Evolutionary conservation across 2,888 invertebrate genomes (phyloP), one percentile per base, ranked within the genome.

Genomic region (Anticlea derivata): DNA sequence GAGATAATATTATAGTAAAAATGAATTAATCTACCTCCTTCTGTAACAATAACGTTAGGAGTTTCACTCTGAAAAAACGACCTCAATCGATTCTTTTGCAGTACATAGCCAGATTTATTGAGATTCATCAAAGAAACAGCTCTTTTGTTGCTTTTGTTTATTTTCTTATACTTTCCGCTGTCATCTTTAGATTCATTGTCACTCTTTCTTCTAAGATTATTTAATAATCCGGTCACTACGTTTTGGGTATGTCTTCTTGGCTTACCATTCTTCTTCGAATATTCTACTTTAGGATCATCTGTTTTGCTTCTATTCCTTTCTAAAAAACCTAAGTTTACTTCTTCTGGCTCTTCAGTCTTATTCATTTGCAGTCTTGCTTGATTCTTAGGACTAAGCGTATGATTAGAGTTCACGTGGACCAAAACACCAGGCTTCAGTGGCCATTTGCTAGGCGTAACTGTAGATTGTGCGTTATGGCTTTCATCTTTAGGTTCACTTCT

Each of bases 371-470:
- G 70, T 69, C 83, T 75, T 2, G 86, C 83, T 72, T 88, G 90
- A 63, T 91, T 91, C 65, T 91, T 91, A 22, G 93, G 93, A 64
- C 93, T 92, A 8, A 93, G 73, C 65, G 95, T 95, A 79, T 96
- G 95, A 78, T 95, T 94, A 48, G 96, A 95, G 86, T 96, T 96
- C 13, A 97, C 95, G 78, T 97, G 97, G 38, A 97, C 95, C 70
- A 97, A 91, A 44, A 97, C 96, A 43, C 97, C 97, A 1, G 97
- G 97, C 73, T 96, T 95, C 53, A 97, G 84, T 5, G 97, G 97
- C 97, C 97, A 97, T 75, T 96, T 94, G 63, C 91, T 94, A 2
- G 93, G 92, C 12, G 94, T 92, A 13, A 79, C 77, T 24, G 80
- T 77, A 54, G 78, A 75, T 70, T 86, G 81, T 22, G 60, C 63